phyloP scores from a whole-genome alignment of 2,797 vertebrate genomes.

The Oceanodroma leucorhoa region DNA sequence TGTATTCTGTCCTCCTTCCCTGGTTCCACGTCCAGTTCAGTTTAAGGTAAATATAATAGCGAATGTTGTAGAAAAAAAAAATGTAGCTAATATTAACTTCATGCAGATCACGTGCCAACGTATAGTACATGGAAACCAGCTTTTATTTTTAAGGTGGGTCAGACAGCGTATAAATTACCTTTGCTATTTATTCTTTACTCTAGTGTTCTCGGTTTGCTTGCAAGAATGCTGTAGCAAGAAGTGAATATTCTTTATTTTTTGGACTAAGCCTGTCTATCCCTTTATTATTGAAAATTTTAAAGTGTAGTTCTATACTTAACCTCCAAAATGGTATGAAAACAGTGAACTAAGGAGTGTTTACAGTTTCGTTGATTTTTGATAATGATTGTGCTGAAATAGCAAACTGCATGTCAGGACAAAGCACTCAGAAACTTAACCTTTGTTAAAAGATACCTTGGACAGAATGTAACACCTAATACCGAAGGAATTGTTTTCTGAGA shows the following conservation, averaged over 20 bases:
- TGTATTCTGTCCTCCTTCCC: not conserved
- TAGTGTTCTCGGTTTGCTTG: not conserved
- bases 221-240: not conserved
- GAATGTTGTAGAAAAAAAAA: not conserved
- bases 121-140: fast-evolving
- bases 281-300: not conserved
- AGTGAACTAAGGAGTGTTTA: not conserved
- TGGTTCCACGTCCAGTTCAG: not conserved
- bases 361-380: not conserved
- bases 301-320: not conserved
- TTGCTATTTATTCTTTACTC: not conserved
- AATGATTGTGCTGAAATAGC: not conserved
- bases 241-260: not conserved
- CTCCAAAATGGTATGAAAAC: not conserved
- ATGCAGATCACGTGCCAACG: fast-evolving
- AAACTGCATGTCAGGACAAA: not conserved
- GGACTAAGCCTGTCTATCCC: not conserved
- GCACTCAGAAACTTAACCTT: not conserved
- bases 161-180: not conserved
- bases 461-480: not conserved
- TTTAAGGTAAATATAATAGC: not conserved
- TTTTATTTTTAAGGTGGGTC: not conserved
- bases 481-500: not conserved
- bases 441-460: not conserved
- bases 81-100: not conserved